A percentile compares a stretch with the other conserved stretches of the same genome.
phyloP scores from a whole-genome alignment of 2,113 vertebrate species.

The Xyliphius kryptos region DNA sequence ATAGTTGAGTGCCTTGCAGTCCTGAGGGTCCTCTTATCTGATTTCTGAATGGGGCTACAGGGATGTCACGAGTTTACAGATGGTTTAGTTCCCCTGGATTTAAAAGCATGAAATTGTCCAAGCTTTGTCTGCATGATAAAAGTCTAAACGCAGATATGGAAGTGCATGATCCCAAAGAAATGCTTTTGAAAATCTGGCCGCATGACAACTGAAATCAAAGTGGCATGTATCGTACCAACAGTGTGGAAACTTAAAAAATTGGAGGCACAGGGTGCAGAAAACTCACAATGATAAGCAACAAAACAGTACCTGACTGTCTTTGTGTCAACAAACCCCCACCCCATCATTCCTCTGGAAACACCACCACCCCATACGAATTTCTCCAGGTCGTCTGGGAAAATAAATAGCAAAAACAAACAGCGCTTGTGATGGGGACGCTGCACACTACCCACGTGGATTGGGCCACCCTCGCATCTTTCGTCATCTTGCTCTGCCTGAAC shows the following conservation, averaged over 20 bases:
- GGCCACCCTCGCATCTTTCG: not conserved
- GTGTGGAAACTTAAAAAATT: constrained; percentile 26
- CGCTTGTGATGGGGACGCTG: constrained; percentile 9
- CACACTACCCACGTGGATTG: not conserved
- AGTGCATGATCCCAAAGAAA: constrained; percentile 24
- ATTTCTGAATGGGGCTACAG: constrained; percentile 57
- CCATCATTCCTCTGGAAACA: constrained; percentile 44
- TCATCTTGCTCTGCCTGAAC: constrained; percentile 27
- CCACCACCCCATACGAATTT: too few relatives aligned
- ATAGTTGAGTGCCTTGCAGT: constrained; percentile 50
- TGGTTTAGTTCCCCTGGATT: not conserved
- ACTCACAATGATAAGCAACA: constrained; percentile 37
- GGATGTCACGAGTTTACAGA: constrained; percentile 37
- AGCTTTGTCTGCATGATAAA: constrained; percentile 38
- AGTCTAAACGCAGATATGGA: constrained; percentile 6
- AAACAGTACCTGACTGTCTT: constrained; percentile 73
- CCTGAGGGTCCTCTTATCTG: constrained; percentile 66
- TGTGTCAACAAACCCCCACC: constrained; percentile 45
- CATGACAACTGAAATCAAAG: not conserved
- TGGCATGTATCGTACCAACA: constrained; percentile 59
- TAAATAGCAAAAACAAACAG: constrained; percentile 45
- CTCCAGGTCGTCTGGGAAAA: constrained; percentile 49
- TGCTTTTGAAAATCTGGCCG: not conserved
- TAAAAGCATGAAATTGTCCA: constrained; percentile 32
- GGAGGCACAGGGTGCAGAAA: too few relatives aligned